Evolutionary conservation across 2,888 invertebrate species (phyloP), one percentile per base, ranked within the genome.

Genomic region (Melitaea athalia): DNA sequence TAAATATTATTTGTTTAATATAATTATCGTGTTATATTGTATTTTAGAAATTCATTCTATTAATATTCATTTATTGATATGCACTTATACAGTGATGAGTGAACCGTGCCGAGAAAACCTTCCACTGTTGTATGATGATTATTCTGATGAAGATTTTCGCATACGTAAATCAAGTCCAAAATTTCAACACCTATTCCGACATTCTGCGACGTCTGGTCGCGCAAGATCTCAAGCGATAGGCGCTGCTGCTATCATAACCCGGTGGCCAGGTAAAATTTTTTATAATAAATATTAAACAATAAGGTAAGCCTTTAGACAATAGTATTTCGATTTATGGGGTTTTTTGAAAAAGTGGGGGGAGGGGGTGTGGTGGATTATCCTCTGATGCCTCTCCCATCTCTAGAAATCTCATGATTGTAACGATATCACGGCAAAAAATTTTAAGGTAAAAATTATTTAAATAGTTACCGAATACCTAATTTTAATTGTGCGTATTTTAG

Each of bases 71-170:
- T 24, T 12, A 0, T 53, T 67, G 52, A 88, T 89, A 87, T 86
- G 79, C 72, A 85, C 88, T 80, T 89, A 87, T 86, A 79, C 72
- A 85, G 88, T 80, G 74, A 92, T 92, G 91, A 86, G 79, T 85
- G 84, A 87, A 52, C 71, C 79, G 31, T 78, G 79, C 65, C 78
- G 77, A 72, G 92, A 92, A 71, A 84, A 91, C 69, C 85, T 79
- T 62, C 91, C 91, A 64, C 81, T 92, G 73, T 79, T 92, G 69
- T 81, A 81, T 74, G 89, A 90, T 67, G 86, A 87, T 5, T 71
- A 79, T 17, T 85, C 86, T 0, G 91, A 91, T 64, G 89, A 91
- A 67, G 91, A 91, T 5, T 66, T 72, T 31, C 64, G 67, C 15
- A 55, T 75, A 14, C 67, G 63, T 53, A 78, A 77, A 14, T 79